Conservation (phyloP, 2,797 vertebrate species). For the Typhlichthys subterraneus region DNA sequence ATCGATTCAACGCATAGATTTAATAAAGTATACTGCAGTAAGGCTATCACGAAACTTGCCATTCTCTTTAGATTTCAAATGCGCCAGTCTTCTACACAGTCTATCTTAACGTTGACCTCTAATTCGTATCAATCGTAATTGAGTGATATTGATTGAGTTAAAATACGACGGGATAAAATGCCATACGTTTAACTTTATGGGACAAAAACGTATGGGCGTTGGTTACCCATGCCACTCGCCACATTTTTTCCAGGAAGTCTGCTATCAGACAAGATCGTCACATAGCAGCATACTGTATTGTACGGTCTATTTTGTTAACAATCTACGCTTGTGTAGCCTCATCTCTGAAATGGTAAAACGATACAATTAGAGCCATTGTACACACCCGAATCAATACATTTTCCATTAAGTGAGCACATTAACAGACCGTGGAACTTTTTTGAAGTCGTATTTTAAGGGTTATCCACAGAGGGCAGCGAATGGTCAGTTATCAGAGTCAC, state of each 20-base stretch:
- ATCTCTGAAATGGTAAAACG: slow-evolving; percentile 30
- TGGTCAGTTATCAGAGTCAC: slow-evolving; percentile 23
- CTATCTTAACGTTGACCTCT: too few relatives aligned
- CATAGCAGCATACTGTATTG: background rate
- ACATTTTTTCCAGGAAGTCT: slow-evolving; percentile 58
- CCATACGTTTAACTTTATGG: background rate
- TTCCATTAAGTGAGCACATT: slow-evolving; percentile 63
- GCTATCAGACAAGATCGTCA: slow-evolving; percentile 1
- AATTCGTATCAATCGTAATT: too few relatives aligned
- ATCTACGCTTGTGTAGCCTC: slow-evolving; percentile 50
- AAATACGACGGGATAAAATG: background rate
- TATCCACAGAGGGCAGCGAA: slow-evolving; percentile 17
- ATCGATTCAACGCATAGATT: background rate
- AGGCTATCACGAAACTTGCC: background rate
- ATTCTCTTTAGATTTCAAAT: slow-evolving; percentile 2
- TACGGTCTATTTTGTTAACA: slow-evolving; percentile 28
- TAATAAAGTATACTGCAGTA: too few relatives aligned
- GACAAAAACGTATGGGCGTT: slow-evolving; percentile 44
- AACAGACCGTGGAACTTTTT: slow-evolving; percentile 25
- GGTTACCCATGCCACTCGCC: slow-evolving; percentile 29
- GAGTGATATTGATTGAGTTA: too few relatives aligned
- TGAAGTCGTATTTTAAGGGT: background rate
- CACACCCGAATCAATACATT: slow-evolving; percentile 54
- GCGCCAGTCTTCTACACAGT: background rate
- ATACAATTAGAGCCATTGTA: slow-evolving; percentile 47